Evolutionary conservation across 2,797 vertebrate genomes (phyloP).

Genomic region (Acrossocheilus fasciatus): DNA sequence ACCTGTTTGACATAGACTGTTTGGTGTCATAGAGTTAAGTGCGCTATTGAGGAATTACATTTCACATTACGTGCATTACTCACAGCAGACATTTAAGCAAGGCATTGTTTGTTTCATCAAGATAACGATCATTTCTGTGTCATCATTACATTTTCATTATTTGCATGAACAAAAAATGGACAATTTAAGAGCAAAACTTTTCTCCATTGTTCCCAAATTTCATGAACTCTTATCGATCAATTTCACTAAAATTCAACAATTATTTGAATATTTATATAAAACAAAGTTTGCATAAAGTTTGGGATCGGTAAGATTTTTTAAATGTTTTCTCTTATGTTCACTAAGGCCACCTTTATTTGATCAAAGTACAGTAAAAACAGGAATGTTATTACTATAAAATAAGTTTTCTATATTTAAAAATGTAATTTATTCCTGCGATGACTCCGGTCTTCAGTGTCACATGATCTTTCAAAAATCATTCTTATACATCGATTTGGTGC

Average conservation of each 20-base stretch:
- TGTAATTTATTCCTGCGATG: not conserved
- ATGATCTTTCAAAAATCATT: not conserved
- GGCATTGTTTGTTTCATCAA: not conserved
- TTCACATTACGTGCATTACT: not conserved
- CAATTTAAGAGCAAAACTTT: not conserved
- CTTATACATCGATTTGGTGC: not conserved
- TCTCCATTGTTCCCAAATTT: not conserved
- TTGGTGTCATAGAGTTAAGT: not conserved
- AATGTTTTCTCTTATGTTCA: not conserved
- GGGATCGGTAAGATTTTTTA: not conserved
- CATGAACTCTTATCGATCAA: not conserved
- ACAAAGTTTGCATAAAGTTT: not conserved
- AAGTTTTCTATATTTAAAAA: not conserved
- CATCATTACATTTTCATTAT: not conserved
- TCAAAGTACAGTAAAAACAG: not conserved
- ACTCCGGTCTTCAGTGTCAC: not conserved
- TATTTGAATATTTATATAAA: too few relatives aligned
- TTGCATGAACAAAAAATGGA: not conserved
- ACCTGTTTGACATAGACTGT: slow-evolving; percentile 1
- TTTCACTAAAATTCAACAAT: not conserved
- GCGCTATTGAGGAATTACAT: not conserved
- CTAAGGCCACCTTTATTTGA: not conserved
- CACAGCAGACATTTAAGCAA: not conserved
- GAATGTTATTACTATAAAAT: not conserved
- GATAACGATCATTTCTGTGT: not conserved